Evolutionary conservation across 2,888 invertebrate species (phyloP).

Genomic region (Scaptomyza flava): DNA sequence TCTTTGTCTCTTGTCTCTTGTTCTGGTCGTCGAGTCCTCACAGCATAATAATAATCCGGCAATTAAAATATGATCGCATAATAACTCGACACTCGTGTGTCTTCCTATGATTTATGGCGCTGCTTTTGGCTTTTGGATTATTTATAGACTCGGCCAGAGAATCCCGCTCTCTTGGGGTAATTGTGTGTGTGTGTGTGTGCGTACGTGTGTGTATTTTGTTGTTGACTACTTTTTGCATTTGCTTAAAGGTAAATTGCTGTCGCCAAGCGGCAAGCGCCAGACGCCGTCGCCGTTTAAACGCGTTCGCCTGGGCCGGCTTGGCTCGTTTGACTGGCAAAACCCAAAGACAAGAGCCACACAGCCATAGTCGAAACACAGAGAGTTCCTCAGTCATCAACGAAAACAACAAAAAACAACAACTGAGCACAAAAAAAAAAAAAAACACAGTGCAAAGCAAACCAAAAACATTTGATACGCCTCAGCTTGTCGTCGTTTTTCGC

Average conservation of each 20-base stretch:
- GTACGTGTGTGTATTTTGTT: constrained; percentile 28
- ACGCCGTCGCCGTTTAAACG: constrained; percentile 49
- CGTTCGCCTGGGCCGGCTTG: constrained; percentile 73
- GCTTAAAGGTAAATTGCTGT: constrained; percentile 80
- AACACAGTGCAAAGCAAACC: constrained; percentile 45
- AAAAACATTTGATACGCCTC: constrained; percentile 68
- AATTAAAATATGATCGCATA: constrained; percentile 80
- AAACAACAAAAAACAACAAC: constrained; percentile 3
- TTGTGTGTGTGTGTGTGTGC: constrained; percentile 35
- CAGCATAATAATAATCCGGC: constrained; percentile 80
- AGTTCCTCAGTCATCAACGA: constrained; percentile 16
- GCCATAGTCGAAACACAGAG: constrained; percentile 18
- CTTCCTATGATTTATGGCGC: constrained; percentile 78
- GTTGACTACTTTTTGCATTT: constrained; percentile 70
- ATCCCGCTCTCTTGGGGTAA: constrained; percentile 49
- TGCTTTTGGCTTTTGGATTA: constrained; percentile 70
- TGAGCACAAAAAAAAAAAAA: constrained; percentile 18
- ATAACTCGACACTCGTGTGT: constrained; percentile 80
- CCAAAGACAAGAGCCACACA: constrained; percentile 43
- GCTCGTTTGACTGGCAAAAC: constrained; percentile 72
- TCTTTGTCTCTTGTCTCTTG: constrained; percentile 4
- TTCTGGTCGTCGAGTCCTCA: constrained; percentile 41
- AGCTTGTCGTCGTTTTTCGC: constrained; percentile 1
- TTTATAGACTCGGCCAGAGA: constrained; percentile 64
- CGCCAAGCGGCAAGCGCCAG: constrained; percentile 69